These are phyloP conservation scores for Eulemur rufifrons DNA, from an alignment of 2,113 vertebrate genomes.

Conservation along the genomic window DNA sequence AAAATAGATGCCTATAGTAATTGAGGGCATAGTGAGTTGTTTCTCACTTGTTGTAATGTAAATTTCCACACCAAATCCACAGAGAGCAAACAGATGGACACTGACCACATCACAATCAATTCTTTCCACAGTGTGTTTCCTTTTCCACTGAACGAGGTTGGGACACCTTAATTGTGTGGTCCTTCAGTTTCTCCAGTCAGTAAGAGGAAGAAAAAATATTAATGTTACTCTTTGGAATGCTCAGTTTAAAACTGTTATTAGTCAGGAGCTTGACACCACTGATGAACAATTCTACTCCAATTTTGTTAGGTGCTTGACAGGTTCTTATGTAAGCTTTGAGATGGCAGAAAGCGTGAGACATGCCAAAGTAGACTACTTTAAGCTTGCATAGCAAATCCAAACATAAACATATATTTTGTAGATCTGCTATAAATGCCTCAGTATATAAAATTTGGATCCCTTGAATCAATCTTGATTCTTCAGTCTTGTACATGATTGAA, in stretches of 20 bases:
- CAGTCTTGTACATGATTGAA: not conserved
- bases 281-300: not conserved
- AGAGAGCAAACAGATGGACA: not conserved
- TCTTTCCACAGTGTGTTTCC: not conserved
- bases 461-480: not conserved
- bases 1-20: not conserved
- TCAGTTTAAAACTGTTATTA: not conserved
- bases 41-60: not conserved
- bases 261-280: not conserved
- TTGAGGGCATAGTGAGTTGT: not conserved
- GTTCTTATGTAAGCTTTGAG: not conserved
- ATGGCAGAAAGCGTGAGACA: not conserved
- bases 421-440: not conserved
- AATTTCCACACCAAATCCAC: not conserved
- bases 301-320: not conserved
- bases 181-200: not conserved
- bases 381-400: not conserved
- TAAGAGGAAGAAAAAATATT: not conserved
- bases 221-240: not conserved
- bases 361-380: not conserved
- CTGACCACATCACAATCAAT: not conserved
- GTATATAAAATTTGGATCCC: not conserved
- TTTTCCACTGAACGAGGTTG: not conserved
- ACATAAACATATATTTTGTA: not conserved
- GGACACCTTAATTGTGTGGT: not conserved